Evolutionary conservation across 2,888 invertebrate genomes (phyloP).

Genomic region (Microchrysa polita): DNA sequence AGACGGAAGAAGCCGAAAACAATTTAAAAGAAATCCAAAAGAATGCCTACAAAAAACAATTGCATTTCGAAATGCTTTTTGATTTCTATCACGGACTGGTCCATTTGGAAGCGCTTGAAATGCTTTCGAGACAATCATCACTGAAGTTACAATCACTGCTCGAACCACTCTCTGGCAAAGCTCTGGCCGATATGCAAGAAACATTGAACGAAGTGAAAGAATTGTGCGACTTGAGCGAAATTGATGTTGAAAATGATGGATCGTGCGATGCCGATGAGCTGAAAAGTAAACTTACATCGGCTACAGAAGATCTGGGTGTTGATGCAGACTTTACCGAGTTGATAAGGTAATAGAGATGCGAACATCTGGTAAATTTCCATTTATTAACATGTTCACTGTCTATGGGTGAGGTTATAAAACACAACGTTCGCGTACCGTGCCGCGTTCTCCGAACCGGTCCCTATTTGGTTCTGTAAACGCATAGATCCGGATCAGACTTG

Average conservation of each 20-base stretch:
- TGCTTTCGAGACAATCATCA: constrained; percentile 83
- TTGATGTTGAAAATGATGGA: constrained; percentile 70
- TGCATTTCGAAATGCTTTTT: constrained; percentile 82
- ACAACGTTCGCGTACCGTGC: too few relatives aligned
- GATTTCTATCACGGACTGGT: constrained; percentile 90
- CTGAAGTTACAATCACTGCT: constrained; percentile 76
- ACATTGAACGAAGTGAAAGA: constrained; percentile 82
- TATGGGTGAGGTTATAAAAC: too few relatives aligned
- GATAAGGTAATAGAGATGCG: constrained; percentile 69
- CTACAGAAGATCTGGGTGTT: constrained; percentile 73
- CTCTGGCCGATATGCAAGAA: constrained; percentile 75
- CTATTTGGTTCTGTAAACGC: too few relatives aligned
- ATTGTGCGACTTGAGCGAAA: constrained; percentile 77
- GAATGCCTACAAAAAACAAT: constrained; percentile 63
- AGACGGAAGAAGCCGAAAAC: constrained; percentile 66
- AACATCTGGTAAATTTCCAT: constrained; percentile 49
- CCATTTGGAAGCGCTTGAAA: constrained; percentile 90
- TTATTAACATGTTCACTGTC: constrained; percentile 4
- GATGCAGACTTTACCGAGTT: constrained; percentile 72
- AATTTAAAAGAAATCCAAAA: constrained; percentile 58
- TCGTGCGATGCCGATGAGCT: constrained; percentile 64
- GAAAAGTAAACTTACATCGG: constrained; percentile 68
- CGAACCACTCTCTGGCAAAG: constrained; percentile 68
- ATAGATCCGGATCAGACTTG: too few relatives aligned
- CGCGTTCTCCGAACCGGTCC: too few relatives aligned